These are phyloP conservation scores for Talpa occidentalis DNA, from an alignment of 2,113 vertebrate species.

Conservation along the genomic window DNA sequence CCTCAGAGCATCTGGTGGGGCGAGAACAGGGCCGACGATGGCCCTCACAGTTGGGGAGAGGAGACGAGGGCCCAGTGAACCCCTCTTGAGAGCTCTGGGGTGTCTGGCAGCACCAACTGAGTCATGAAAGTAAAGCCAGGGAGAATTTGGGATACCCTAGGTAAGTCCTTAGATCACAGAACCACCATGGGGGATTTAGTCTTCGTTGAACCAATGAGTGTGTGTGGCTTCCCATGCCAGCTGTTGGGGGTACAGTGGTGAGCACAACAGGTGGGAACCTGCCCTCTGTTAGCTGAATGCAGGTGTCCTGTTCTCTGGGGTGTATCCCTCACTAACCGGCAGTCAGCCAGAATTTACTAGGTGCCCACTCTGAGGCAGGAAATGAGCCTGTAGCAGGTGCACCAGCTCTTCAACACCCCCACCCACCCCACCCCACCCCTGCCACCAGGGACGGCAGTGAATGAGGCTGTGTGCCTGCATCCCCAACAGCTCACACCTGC, in stretches of 20 bases:
- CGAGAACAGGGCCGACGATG: fast-evolving
- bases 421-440: too few relatives aligned
- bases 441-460: too few relatives aligned
- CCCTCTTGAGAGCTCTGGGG: not conserved
- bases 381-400: not conserved
- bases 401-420: not conserved
- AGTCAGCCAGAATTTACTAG: not conserved
- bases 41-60: not conserved
- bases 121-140: not conserved
- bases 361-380: not conserved
- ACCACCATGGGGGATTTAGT: not conserved
- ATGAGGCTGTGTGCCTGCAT: not conserved
- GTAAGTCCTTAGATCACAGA: not conserved
- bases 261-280: not conserved
- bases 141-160: not conserved
- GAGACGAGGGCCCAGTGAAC: not conserved
- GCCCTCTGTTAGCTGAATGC: not conserved
- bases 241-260: not conserved
- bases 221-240: not conserved
- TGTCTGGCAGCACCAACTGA: too few relatives aligned
- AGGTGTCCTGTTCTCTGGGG: not conserved
- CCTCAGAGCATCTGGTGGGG: not conserved
- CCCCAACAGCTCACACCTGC: not conserved
- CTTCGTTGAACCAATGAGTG: not conserved
- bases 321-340: not conserved